Evolutionary conservation across 1,140 invertebrate species (phyloP).

Genomic region (Drosophila guanche): DNA sequence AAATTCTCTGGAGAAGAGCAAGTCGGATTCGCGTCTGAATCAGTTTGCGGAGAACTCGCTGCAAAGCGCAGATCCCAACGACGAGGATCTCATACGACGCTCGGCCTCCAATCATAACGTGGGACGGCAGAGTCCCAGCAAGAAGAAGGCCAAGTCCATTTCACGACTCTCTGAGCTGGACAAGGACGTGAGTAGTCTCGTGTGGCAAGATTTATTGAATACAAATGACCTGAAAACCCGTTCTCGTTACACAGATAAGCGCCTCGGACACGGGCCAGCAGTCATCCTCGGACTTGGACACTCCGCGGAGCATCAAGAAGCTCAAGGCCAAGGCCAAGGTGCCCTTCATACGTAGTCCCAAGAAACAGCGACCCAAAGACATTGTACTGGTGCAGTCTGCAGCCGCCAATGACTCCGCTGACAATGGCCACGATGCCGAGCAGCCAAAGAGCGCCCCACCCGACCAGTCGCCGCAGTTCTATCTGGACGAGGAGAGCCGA

Average conservation of each 20-base stretch:
- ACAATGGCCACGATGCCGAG: conserved; percentile 29
- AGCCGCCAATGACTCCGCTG: background rate
- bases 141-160: conserved; percentile 85
- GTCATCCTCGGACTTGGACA: conserved; percentile 79
- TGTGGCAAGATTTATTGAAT: background rate
- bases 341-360: conserved; percentile 73
- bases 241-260: conserved; percentile 54
- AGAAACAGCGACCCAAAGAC: conserved; percentile 71
- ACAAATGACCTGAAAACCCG: background rate
- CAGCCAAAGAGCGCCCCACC: conserved; percentile 73
- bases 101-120: conserved; percentile 84
- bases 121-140: conserved; percentile 84
- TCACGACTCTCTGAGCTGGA: conserved; percentile 85
- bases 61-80: conserved; percentile 65
- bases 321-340: conserved; percentile 73
- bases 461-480: conserved; percentile 47
- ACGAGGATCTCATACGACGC: conserved; percentile 83
- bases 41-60: conserved; percentile 80
- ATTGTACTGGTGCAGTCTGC: conserved; percentile 48
- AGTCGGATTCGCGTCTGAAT: conserved; percentile 87
- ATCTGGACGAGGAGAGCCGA: conserved; percentile 65
- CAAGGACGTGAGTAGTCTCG: conserved; percentile 79
- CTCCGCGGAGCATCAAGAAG: conserved; percentile 79
- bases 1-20: conserved; percentile 86
- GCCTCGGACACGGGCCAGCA: conserved; percentile 74